phyloP scores from a whole-genome alignment of 2,888 invertebrate species.

The Uloborus plumipes region DNA sequence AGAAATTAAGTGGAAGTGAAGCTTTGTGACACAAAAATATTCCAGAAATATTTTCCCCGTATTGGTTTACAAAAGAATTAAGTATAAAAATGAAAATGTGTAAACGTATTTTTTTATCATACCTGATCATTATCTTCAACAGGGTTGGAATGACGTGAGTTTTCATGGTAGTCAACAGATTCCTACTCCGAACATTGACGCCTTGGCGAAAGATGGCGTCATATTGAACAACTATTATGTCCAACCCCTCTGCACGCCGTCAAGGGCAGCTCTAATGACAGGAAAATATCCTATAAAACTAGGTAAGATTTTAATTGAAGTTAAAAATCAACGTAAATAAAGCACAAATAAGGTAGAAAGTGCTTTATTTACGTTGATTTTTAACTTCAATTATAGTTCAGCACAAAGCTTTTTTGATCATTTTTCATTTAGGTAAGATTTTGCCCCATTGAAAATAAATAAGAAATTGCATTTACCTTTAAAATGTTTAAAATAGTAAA shows the following conservation, averaged over 20 bases:
- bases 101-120: too few relatives aligned
- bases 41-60: too few relatives aligned
- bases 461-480: not conserved
- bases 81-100: too few relatives aligned
- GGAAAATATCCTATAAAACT: conserved; percentile 92
- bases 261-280: conserved; percentile 88
- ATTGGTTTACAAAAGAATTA: too few relatives aligned
- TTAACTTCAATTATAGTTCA: too few relatives aligned
- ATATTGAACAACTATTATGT: conserved; percentile 90
- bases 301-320: conserved; percentile 69
- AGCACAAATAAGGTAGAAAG: too few relatives aligned
- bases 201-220: conserved; percentile 85
- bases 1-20: too few relatives aligned
- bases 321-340: not conserved
- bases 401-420: too few relatives aligned
- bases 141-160: conserved; percentile 91
- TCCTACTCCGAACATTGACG: conserved; percentile 91
- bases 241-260: conserved; percentile 89
- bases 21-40: too few relatives aligned
- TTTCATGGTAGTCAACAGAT: conserved; percentile 91
- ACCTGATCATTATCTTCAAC: not conserved
- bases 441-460: not conserved
- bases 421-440: too few relatives aligned
- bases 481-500: too few relatives aligned
- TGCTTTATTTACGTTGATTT: too few relatives aligned